Base-by-base conservation (phyloP, 2,888 invertebrate species). In the Ectemnius continuus region DNA sequence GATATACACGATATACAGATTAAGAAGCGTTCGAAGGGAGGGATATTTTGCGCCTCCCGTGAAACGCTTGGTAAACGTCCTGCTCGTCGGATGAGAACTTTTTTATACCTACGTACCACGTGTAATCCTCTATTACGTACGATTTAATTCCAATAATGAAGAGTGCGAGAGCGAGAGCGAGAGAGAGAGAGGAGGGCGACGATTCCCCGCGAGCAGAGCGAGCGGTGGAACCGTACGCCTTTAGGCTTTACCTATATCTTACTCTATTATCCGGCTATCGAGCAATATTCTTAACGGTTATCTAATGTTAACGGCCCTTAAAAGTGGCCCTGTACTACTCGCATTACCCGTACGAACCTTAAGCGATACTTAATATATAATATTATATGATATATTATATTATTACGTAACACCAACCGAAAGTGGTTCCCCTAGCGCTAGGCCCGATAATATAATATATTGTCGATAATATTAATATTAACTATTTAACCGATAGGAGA, bases 391-490 rank as follows among this genome's bases (percentile, higher is more conserved):
- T 76, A 76, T 76, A 76, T 74, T 75, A 70, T 76, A 74, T 68
- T 67, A 68, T 78, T 61, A 28, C 52, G 65, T 65, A 46, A 61
- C 28, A 62, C 45, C 68, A 48, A 56, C 57, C 45, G 11, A 36
- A 4, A 36, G 36, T 36, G 36, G 36, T 36, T 8, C 5, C 60
- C n/a, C 75, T 64, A 70, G 23, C 67, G 36, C 61, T 69, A 56
- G 52, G 67, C n/a, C 16, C 58, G 61, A 70, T 78, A 77, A 78
- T 78, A 78, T 78, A 78, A 78, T 78, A 78, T 78, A 78, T 78
- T 78, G 78, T 78, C 36, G 52, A 78, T 78, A 78, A 73, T 78
- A 78, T 77, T 78, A 68, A 74, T 78, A 74, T 78, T 78, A 78
- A 77, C 58, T 69, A 76, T 76, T 69, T 61, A 72, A 52, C n/a